Evolutionary conservation across 2,113 vertebrate species (phyloP), one percentile per base, ranked within the genome.

Genomic region (Maccullochella peelii): DNA sequence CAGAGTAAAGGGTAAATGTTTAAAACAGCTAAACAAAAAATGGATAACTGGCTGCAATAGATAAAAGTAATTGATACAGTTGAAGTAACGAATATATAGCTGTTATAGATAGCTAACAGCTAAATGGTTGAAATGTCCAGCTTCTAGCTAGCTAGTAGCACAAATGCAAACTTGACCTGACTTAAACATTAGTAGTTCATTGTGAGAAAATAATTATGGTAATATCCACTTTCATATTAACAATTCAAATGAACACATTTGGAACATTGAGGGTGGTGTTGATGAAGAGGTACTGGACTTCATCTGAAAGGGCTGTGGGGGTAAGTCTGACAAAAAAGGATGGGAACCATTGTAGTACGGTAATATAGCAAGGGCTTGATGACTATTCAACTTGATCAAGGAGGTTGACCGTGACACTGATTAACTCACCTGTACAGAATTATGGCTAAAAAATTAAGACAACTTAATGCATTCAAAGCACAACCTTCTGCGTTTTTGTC

Each of bases 381-480:
- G 8, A 70, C 44, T 18, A 58, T 47, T 59, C 6, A 2, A 36
- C 10, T 3, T 66, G 47, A 72, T 30, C 30, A 10, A 62, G 21
- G 23, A 16, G 9, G 10, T 25, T n/a, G 15, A 40, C 5, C 2
- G 7, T 23, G 4, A 75, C 5, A 7, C 11, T 23, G 4, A 75
- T 23, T 23, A 8, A 12, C 27, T 66, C 16, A 66, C 11, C 30
- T 1, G 63, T 55, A 14, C n/a, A 6, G 61, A 23, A 59, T 20
- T 30, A 16, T 30, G 38, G n/a, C 8, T 15, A 33, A 33, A 14
- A 57, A 54, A 9, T 55, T 54, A 80, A 63, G n/a, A 77, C 3
- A 84, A 66, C 94, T 95, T 95, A 96, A 96, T 95, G 93, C 95
- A 96, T 95, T 96, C 95, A 96, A 96, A 97, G 95, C 93, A 96